Evolutionary conservation across 1,140 invertebrate species (phyloP), one percentile per base, ranked within the genome.

Genomic region (Globodera ellingtonae): DNA sequence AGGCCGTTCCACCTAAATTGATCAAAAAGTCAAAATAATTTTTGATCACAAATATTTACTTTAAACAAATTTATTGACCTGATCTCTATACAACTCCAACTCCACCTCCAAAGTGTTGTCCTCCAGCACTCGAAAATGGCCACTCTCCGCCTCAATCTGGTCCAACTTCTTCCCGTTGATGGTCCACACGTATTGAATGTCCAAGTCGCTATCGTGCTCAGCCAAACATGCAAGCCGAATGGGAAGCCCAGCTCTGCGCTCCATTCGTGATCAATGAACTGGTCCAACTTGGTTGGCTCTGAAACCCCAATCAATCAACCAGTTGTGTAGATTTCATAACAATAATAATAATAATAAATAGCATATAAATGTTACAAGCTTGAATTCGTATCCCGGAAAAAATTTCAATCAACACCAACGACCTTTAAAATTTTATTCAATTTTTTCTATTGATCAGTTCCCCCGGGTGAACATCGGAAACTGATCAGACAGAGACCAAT

Each of bases 51-150:
- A 24, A 24, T 24, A 24, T 24, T 24, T 24, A 1, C 24, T 24
- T 24, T 24, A 24, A 24, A 24, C 24, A 24, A 24, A 24, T 24
- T 24, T 24, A 24, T 24, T 24, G 24, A 24, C 1, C 1, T 24
- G 24, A 24, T 24, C 24, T 24, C 24, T 24, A 24, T 24, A 24
- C 24, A 24, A 24, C n/a, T n/a, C n/a, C n/a, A 24, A 24, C 24
- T 15, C 56, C 56, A 59, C 98, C 15, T 94, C 94, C 72, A 99
- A 90, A 0, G 96, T 97, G 89, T 95, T 94, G 91, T 98, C 96
- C 81, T 94, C 90, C 86, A 82, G 65, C 65, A 89, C 82, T n/a
- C 75, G 24, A 69, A 81, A 88, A 47, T 83, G 79, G 47, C 52
- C 78, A 9, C 47, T 67, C 8, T 67, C 78, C 8, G 8, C 62